Conservation (phyloP, 2,113 vertebrate genomes). For the Leptobrachium leishanense region DNA sequence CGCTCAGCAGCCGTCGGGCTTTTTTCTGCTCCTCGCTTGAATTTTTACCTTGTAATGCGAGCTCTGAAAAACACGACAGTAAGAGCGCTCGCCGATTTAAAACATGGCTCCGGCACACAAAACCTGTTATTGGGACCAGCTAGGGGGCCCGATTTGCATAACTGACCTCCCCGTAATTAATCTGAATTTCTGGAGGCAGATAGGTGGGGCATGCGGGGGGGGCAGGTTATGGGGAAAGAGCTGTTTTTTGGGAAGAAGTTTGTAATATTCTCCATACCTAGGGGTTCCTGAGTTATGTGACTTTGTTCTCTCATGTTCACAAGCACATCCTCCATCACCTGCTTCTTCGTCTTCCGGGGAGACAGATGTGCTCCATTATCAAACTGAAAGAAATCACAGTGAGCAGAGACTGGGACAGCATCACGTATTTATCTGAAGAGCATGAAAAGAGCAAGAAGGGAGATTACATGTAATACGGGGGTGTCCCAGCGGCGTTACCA, state of each 20-base stretch:
- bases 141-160: no score
- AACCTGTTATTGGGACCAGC: no score
- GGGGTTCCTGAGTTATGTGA: constrained; percentile 61
- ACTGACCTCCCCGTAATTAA: not conserved
- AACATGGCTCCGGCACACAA: no score
- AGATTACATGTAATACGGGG: no score
- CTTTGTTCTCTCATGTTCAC: constrained; percentile 63
- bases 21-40: constrained; percentile 54
- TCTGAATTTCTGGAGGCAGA: no score
- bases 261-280: constrained; percentile 64
- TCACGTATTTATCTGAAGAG: no score
- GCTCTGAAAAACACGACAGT: not conserved
- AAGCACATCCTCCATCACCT: constrained; percentile 69
- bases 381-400: constrained; percentile 35
- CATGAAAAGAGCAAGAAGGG: no score
- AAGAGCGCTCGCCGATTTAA: no score
- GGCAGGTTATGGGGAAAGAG: no score
- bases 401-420: not conserved
- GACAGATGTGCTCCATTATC: constrained; percentile 52
- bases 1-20: constrained; percentile 55
- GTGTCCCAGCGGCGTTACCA: no score
- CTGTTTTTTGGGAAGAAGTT: not conserved
- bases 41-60: not conserved
- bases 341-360: constrained; percentile 54
- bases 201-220: no score